A percentile compares a stretch with the other conserved stretches of the same genome.
Conservation (phyloP, 2,113 vertebrate genomes). For the Holacanthus passer region DNA sequence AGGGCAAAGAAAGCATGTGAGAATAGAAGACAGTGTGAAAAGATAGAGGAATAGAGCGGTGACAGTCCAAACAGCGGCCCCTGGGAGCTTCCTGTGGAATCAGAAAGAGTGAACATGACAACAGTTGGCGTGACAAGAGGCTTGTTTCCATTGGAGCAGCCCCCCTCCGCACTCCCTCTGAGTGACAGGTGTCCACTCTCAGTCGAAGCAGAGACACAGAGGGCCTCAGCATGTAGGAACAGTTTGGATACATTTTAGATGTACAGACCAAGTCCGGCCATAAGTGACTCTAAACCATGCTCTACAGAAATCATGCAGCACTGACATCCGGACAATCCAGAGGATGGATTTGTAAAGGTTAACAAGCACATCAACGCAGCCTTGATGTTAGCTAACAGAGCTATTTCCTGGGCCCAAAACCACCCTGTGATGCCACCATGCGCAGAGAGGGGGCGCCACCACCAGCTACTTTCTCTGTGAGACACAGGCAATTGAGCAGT, state of each 20-base stretch:
- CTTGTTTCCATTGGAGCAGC: slow-evolving; percentile 55
- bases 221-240: slow-evolving; percentile 49
- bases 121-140: slow-evolving; percentile 63
- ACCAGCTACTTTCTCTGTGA: slow-evolving; percentile 74
- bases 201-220: slow-evolving; percentile 32
- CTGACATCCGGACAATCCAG: slow-evolving; percentile 70
- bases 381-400: slow-evolving; percentile 62
- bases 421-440: slow-evolving; percentile 80
- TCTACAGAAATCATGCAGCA: slow-evolving; percentile 79
- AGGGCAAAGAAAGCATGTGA: slow-evolving; percentile 12
- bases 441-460: slow-evolving; percentile 77
- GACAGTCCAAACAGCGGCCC: slow-evolving; percentile 31
- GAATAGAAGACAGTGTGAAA: slow-evolving; percentile 21
- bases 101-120: slow-evolving; percentile 71
- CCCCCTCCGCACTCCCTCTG: slow-evolving; percentile 52
- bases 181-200: slow-evolving; percentile 54
- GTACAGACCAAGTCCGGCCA: slow-evolving; percentile 44
- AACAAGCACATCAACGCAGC: slow-evolving; percentile 78
- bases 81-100: slow-evolving; percentile 74
- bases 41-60: slow-evolving; percentile 10
- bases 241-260: slow-evolving; percentile 34
- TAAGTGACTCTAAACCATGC: slow-evolving; percentile 73
- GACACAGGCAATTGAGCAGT: slow-evolving; percentile 79
- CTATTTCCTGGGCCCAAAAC: slow-evolving; percentile 59
- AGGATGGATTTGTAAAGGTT: slow-evolving; percentile 75